phyloP scores from a whole-genome alignment of 2,888 invertebrate species.

The Hybos culiciformis region DNA sequence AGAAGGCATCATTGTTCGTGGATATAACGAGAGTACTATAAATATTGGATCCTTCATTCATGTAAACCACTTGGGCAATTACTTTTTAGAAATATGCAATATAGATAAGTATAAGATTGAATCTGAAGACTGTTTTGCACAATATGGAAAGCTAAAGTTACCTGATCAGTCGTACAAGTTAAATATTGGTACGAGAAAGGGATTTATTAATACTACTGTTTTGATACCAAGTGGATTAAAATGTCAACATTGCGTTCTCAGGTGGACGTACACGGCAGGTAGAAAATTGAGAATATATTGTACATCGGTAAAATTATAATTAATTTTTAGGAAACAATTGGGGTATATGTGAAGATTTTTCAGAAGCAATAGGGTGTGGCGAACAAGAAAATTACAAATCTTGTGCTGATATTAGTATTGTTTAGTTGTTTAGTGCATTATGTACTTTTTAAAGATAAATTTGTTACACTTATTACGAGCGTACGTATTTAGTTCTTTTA shows the following conservation, averaged over 20 bases:
- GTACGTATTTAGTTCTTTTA: too few relatives aligned
- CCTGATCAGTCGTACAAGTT: constrained; percentile 19
- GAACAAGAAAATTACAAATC: constrained; percentile 36
- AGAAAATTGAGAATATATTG: constrained; percentile 15
- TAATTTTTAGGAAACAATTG: constrained; percentile 29
- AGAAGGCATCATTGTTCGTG: constrained; percentile 36
- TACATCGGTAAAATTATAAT: not conserved
- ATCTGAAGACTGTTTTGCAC: constrained; percentile 37
- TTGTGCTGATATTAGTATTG: constrained; percentile 33
- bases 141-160: constrained; percentile 25
- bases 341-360: constrained; percentile 31
- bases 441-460: too few relatives aligned
- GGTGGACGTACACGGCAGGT: constrained; percentile 38
- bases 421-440: too few relatives aligned
- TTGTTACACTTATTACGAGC: too few relatives aligned
- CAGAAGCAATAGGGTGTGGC: constrained; percentile 31
- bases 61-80: constrained; percentile 38
- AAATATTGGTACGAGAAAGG: constrained; percentile 13
- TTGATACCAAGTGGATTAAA: constrained; percentile 30
- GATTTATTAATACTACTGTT: constrained; percentile 15
- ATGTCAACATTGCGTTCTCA: constrained; percentile 37
- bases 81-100: constrained; percentile 39
- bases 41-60: constrained; percentile 32
- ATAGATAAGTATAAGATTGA: constrained; percentile 31
- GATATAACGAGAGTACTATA: constrained; percentile 27